Conservation (phyloP, 2,888 invertebrate species). For the Cryptocheilus praepositus region DNA sequence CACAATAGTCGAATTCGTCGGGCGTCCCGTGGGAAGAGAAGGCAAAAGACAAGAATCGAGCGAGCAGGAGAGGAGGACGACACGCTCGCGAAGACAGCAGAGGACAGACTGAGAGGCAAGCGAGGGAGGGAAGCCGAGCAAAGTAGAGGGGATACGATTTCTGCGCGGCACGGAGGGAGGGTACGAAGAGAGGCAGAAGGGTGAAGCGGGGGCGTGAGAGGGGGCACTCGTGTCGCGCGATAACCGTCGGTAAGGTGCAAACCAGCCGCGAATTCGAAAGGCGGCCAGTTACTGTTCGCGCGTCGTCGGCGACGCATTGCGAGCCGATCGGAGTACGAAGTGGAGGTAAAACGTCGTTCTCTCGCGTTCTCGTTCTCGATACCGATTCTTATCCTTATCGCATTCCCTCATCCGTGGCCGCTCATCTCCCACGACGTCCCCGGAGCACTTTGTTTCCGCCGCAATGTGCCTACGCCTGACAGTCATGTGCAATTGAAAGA, state of each 20-base stretch:
- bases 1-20: too few species aligned
- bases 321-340: conserved; percentile 26
- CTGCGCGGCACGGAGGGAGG: conserved; percentile 27
- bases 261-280: conserved; percentile 71
- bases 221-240: conserved; percentile 58
- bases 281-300: conserved; percentile 71
- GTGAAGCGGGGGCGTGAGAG: conserved; percentile 23
- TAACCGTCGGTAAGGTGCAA: conserved; percentile 70
- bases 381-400: background rate
- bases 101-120: conserved; percentile 41
- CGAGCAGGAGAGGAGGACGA: conserved; percentile 20
- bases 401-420: too few species aligned
- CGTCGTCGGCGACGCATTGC: conserved; percentile 63
- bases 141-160: conserved; percentile 32
- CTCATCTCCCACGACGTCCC: too few species aligned
- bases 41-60: conserved; percentile 6
- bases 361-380: conserved; percentile 22
- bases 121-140: conserved; percentile 43
- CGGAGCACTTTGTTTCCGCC: too few species aligned
- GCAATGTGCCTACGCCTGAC: too few species aligned
- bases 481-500: too few species aligned
- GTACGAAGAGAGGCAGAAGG: conserved; percentile 24
- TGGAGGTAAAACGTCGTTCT: conserved; percentile 36
- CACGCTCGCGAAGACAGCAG: conserved; percentile 23
- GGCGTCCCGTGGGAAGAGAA: background rate